Evolutionary conservation across 2,113 vertebrate genomes (phyloP), one percentile per base, ranked within the genome.

Genomic region (Pogona vitticeps): DNA sequence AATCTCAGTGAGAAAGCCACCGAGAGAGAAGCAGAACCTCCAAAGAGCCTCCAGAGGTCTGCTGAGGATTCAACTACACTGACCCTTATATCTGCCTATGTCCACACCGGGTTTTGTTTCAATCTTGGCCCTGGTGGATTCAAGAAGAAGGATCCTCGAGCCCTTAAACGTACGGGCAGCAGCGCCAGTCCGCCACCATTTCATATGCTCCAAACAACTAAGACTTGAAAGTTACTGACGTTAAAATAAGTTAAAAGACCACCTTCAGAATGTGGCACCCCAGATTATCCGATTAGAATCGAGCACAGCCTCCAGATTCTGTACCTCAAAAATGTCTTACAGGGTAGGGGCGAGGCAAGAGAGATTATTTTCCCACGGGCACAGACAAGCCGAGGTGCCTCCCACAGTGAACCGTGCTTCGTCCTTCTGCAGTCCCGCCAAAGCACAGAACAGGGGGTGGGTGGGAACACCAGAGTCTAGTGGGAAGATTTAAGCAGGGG

Each of bases 221-320:
- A 10, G 59, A 59, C 76, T 70, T 65, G 42, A 80, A 70, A 75
- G 9, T 0, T 0, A 40, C 68, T 1, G 7, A 91, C 90, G 85
- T 3, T 2, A 82, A 90, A 91, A 84, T 93, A 91, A 95, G 63
- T 91, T 84, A 84, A 5, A 76, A 6, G 85, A 65, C 76, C 80
- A 59, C 75, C 86, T 10, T 68, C 36, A 83, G 90, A 0, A 84
- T 9, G 75, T n/a, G 18, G 58, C 83, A 77, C 52, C 83, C 80
- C 0, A 88, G 68, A 58, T 79, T 72, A 91, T 89, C 1, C 1
- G 42, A 61, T 87, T 72, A 82, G 61, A 6, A 80, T 70, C 76
- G 52, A 76, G 80, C 3, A 61, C 38, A 91, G 84, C 61, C 72
- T 77, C 67, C 1, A 0, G 2, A 73, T 88, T 76, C 59, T 80